phyloP scores from a whole-genome alignment of 2,888 invertebrate species.

The Eupeodes latifasciatus region DNA sequence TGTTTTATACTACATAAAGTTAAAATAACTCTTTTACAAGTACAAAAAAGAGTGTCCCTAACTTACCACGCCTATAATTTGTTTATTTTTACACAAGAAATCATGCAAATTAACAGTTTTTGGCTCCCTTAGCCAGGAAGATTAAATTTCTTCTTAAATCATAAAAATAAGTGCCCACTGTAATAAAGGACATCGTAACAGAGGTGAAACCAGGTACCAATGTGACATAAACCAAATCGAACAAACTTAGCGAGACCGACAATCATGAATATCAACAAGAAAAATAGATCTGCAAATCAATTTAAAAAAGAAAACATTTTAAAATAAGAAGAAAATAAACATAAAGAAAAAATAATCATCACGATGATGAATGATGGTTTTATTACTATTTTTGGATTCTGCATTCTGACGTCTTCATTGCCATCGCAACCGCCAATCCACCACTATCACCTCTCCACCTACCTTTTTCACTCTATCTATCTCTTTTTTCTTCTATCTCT shows the following conservation, averaged over 20 bases:
- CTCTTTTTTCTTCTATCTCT: neutral
- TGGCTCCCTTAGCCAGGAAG: too few relatives aligned
- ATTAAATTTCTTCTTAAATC: too few relatives aligned
- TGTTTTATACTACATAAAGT: too few relatives aligned
- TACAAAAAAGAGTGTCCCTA: too few relatives aligned
- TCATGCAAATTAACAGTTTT: too few relatives aligned
- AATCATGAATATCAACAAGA: neutral
- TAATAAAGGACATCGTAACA: neutral
- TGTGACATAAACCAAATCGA: conserved; percentile 38
- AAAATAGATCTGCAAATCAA: conserved; percentile 4
- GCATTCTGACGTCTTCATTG: conserved; percentile 73
- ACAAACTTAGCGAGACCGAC: conserved; percentile 8
- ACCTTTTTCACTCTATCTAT: neutral
- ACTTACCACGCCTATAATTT: too few relatives aligned
- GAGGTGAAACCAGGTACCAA: conserved; percentile 17
- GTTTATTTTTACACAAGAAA: too few relatives aligned
- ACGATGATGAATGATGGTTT: conserved; percentile 23
- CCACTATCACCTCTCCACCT: neutral
- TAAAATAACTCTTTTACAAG: too few relatives aligned
- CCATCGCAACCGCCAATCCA: conserved; percentile 46
- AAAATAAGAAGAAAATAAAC: neutral
- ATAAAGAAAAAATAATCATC: conserved; percentile 40
- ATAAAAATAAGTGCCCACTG: neutral
- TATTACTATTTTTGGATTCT: conserved; percentile 66
- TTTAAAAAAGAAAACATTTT: neutral